Evolutionary conservation across 2,113 vertebrate species (phyloP).

Genomic region (Tragelaphus scriptus): DNA sequence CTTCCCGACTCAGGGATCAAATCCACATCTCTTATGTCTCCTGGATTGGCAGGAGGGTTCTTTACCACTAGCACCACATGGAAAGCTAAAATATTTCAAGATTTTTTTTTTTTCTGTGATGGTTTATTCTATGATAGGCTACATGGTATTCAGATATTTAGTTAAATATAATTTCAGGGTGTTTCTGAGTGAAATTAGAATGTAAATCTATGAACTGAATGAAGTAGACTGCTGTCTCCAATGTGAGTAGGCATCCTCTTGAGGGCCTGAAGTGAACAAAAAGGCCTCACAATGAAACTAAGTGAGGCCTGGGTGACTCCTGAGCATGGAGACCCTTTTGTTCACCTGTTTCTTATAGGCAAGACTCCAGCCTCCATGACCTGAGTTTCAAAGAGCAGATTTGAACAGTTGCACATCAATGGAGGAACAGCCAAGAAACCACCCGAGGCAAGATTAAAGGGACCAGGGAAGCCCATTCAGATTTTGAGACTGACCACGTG

Average conservation of each 20-base stretch:
- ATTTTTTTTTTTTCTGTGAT: background rate
- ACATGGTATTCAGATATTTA: background rate
- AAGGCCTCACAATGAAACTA: background rate
- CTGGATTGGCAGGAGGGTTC: background rate
- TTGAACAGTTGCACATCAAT: background rate
- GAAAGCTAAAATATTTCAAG: background rate
- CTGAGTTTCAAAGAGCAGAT: background rate
- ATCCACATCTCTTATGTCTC: background rate
- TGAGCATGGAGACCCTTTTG: background rate
- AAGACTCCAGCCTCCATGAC: background rate
- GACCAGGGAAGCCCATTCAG: background rate
- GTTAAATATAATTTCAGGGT: background rate
- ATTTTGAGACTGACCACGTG: background rate
- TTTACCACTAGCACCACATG: background rate
- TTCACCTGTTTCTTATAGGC: background rate
- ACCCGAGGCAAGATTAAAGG: background rate
- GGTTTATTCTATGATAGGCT: background rate
- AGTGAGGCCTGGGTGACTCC: accelerated
- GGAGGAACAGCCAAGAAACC: background rate
- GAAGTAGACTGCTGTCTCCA: background rate
- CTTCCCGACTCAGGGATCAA: background rate
- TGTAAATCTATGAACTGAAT: background rate
- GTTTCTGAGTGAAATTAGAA: background rate
- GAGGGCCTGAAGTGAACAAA: background rate
- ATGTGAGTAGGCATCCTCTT: background rate